These are phyloP conservation scores for Drosophila suboccidentalis DNA, from an alignment of 2,888 invertebrate species.

Conservation along the genomic window DNA sequence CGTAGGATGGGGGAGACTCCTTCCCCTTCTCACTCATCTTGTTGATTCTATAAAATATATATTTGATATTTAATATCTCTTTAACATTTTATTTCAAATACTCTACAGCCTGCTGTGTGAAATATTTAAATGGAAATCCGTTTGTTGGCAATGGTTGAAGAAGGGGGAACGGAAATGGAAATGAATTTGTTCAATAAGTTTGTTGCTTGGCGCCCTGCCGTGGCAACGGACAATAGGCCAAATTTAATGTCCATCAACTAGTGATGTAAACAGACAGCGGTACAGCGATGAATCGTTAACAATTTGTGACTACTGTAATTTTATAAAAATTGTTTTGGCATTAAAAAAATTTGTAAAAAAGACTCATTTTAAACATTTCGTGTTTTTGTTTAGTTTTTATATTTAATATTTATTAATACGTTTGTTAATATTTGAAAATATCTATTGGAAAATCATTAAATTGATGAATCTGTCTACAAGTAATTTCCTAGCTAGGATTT, in stretches of 20 bases:
- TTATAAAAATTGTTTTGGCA: too few relatives aligned
- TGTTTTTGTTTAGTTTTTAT: too few relatives aligned
- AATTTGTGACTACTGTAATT: too few relatives aligned
- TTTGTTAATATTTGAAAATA: too few relatives aligned
- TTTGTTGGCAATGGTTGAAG: not conserved
- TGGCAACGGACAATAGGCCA: constrained; percentile 55
- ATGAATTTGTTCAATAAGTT: constrained; percentile 74
- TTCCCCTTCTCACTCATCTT: constrained; percentile 52
- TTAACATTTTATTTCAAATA: not conserved
- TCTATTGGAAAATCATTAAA: too few relatives aligned
- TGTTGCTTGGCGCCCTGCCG: constrained; percentile 70
- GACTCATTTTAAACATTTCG: too few relatives aligned
- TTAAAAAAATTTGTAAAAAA: too few relatives aligned
- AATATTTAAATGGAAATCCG: constrained; percentile 6
- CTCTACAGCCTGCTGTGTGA: constrained; percentile 56
- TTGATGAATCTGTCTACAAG: too few relatives aligned
- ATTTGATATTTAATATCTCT: constrained; percentile 1
- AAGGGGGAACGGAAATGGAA: constrained; percentile 19
- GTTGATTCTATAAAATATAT: constrained; percentile 17
- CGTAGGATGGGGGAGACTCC: constrained; percentile 37
- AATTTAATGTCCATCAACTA: constrained; percentile 1
- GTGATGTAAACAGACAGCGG: too few relatives aligned
- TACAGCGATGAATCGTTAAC: too few relatives aligned
- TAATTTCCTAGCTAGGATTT: too few relatives aligned
- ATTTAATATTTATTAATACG: too few relatives aligned